Evolutionary conservation across 2,888 invertebrate species (phyloP), one percentile per base, ranked within the genome.

Genomic region (Lissocephala sabroskyi): DNA sequence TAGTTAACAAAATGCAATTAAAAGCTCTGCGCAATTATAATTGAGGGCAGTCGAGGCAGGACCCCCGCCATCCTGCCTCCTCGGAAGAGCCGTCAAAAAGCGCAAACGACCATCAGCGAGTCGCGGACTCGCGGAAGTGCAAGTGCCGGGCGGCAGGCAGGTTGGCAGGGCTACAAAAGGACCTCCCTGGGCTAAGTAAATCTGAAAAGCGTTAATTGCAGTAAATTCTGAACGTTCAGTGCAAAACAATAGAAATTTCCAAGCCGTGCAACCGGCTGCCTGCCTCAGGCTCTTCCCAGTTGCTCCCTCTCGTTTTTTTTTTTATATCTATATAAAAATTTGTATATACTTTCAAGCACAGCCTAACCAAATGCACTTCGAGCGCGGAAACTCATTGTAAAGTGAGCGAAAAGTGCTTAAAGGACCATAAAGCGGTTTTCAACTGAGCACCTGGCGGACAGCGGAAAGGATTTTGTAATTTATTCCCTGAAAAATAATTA

Each of bases 11-110:
- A 74, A 74, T 65, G 73, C 73, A 74, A 73, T 74, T 74, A 74
- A 74, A 74, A 70, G 62, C 67, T 62, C n/a, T n/a, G n/a, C n/a
- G 68, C 70, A 59, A 65, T 74, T 74, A 73, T 74, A 74, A 74
- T 74, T 74, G 74, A 37, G 53, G 64, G 64, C n/a, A n/a, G n/a
- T n/a, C n/a, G n/a, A n/a, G n/a, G n/a, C n/a, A n/a, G n/a, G n/a
- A n/a, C n/a, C n/a, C n/a, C n/a, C n/a, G n/a, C n/a, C n/a, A n/a
- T n/a, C n/a, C n/a, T n/a, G n/a, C n/a, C n/a, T n/a, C n/a, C n/a
- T 17, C 28, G 32, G 35, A 18, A 52, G 49, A 61, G 49, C 56
- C 52, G 56, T 52, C 62, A 58, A 58, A 59, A 58, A 63, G 61
- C 46, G 18, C 49, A 60, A 40, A 44, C 50, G 40, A 35, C 47